Evolutionary conservation across 2,797 vertebrate species (phyloP), one percentile per base, ranked within the genome.

Genomic region (Coccyzus lansbergi): DNA sequence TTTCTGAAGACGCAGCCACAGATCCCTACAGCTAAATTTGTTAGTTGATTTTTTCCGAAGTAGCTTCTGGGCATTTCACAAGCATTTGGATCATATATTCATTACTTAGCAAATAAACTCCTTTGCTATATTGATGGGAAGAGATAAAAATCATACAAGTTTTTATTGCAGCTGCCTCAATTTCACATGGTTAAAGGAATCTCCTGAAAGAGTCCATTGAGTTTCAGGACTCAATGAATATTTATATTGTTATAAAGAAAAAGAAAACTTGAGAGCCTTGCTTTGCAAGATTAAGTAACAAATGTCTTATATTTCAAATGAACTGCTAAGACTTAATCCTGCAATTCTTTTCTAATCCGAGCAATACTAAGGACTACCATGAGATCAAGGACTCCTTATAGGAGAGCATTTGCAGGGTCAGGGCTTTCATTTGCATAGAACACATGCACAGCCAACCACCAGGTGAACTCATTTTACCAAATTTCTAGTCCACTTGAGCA

Each of bases 281-380:
- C 89, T 96, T 95, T 95, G 46, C 83, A 95, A 94, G 92, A 96
- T 94, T 94, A 93, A 82, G 86, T 46, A 94, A 96, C 82, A 95
- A 96, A 87, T 91, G 88, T 93, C 84, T 96, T 92, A 64, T 83
- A 92, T 95, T 96, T 96, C 94, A 95, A 94, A 93, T 89, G 60
- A 85, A 89, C 74, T 80, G 60, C 93, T 96, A 75, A 86, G 8
- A 77, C 83, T 92, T 91, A 95, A 96, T 96, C 90, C 90, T 83
- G 49, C 83, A 95, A 87, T 92, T 96, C 75, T 92, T 87, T 81
- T 51, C 75, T 96, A 89, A 95, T 93, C 88, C 4, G 0, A 83
- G 92, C 82, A 71, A 68, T 87, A 81, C 88, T 85, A 71, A 80
- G 65, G 90, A 94, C 81, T 92, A 91, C 88, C 65, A 52, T 34